Evolutionary conservation across 2,113 vertebrate genomes (phyloP).

Genomic region (Oreochromis aureus): DNA sequence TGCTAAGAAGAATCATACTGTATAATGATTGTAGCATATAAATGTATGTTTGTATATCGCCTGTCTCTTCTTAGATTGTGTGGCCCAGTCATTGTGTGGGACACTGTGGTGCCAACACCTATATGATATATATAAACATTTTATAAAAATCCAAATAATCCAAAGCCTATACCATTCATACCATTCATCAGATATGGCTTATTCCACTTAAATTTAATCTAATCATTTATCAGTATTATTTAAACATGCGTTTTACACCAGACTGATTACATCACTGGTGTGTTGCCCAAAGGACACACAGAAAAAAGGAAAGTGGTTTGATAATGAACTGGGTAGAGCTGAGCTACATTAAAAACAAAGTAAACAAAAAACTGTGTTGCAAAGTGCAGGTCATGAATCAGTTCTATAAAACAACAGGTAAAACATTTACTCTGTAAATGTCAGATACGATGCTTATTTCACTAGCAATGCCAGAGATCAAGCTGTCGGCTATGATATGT

Average conservation of each 20-base stretch:
- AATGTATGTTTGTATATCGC: neutral
- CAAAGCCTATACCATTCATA: neutral
- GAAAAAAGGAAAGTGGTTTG: neutral
- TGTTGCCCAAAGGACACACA: neutral
- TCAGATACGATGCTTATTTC: neutral
- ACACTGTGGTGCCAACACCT: neutral
- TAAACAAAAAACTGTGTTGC: fast-evolving
- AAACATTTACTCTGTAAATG: neutral
- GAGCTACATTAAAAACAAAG: neutral
- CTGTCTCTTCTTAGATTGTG: neutral
- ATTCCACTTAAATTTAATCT: neutral
- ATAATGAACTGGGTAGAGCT: neutral
- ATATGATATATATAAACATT: neutral
- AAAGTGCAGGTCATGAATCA: neutral
- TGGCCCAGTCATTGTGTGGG: neutral
- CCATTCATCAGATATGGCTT: neutral
- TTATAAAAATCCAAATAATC: neutral
- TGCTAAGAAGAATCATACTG: neutral
- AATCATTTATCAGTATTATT: neutral
- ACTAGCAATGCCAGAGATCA: neutral
- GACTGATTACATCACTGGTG: neutral
- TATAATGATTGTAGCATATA: neutral
- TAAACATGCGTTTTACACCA: neutral
- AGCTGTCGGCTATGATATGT: neutral
- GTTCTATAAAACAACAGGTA: neutral